Percentiles rank a stretch among this genome's conserved stretches.
phyloP scores from a whole-genome alignment of 2,888 invertebrate species.

The Cephus pygmeus region DNA sequence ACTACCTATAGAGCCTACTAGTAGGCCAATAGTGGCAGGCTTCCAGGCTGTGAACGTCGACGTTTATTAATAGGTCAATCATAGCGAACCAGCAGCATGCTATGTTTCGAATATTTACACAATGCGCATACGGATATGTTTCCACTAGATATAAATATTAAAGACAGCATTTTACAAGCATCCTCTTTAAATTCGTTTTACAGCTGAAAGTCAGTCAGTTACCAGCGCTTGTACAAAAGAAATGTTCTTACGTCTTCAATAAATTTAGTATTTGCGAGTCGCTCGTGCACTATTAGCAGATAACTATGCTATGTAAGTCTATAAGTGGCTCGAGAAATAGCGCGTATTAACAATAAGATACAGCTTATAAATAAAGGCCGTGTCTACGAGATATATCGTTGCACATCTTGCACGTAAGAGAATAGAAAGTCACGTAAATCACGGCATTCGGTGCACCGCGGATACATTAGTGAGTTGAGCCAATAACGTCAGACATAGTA shows the following conservation, averaged over 20 bases:
- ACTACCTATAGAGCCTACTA: background rate
- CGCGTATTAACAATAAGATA: background rate
- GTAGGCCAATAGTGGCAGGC: background rate
- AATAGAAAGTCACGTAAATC: constrained; percentile 42
- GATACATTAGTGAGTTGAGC: constrained; percentile 14
- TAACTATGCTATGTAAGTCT: background rate
- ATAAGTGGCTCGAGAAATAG: background rate
- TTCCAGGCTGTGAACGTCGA: background rate
- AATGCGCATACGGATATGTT: background rate
- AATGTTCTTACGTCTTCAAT: background rate
- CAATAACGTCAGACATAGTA: background rate
- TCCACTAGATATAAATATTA: background rate
- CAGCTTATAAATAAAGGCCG: constrained; percentile 18
- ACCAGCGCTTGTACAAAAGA: background rate
- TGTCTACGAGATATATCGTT: constrained; percentile 7
- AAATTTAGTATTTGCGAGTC: background rate
- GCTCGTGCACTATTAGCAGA: background rate
- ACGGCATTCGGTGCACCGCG: constrained; percentile 28
- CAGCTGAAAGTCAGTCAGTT: too few species aligned
- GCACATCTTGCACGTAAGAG: constrained; percentile 32
- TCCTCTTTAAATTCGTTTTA: background rate
- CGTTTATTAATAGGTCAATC: background rate
- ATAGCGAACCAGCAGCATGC: background rate
- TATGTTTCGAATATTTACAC: background rate
- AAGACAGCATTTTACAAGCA: background rate